Evolutionary conservation across 2,888 invertebrate species (phyloP), one percentile per base, ranked within the genome.

Genomic region (Phortica okadai): DNA sequence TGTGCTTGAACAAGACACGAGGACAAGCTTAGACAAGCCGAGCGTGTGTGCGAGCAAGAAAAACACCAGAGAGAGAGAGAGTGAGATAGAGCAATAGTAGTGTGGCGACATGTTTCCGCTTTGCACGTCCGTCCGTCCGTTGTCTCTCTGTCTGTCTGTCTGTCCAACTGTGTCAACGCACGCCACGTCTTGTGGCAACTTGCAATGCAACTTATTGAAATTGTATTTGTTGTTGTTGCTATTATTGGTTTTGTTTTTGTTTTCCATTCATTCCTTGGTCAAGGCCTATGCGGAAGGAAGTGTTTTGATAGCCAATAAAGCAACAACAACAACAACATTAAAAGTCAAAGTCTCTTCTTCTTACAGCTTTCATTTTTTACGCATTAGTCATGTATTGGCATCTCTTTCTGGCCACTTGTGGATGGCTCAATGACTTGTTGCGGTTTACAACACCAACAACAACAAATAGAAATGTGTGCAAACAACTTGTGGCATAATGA

Each of bases 401-500:
- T 33, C 33, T 33, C 33, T 33, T 33, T 33, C 33, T 21, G 0
- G 16, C 6, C 54, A 54, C n/a, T n/a, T 54, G 8, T 59, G 25
- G 59, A 21, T n/a, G 54, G 16, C 25, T 59, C 16, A 16, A 59
- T 59, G 59, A 59, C 8, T 59, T 25, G 59, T 25, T 21, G 21
- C 25, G 21, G 45, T 69, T 69, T 5, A 44, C 41, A 69, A 69
- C 14, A 8, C 14, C 21, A 69, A 45, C 14, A 59, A 59, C n/a
- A 11, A 14, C 7, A 25, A 16, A 8, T 14, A 4, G 0, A 14
- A 66, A 70, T 21, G 21, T 70, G 54, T 54, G 70, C 70, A 54
- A 50, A 70, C 50, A 16, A 16, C 50, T 54, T 70, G 70, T 66
- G 50, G 33, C n/a, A 69, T 50, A 70, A 50, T 70, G 56, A 25